These are phyloP conservation scores for Blera fallax DNA, from an alignment of 2,888 invertebrate genomes.

Conservation along the genomic window DNA sequence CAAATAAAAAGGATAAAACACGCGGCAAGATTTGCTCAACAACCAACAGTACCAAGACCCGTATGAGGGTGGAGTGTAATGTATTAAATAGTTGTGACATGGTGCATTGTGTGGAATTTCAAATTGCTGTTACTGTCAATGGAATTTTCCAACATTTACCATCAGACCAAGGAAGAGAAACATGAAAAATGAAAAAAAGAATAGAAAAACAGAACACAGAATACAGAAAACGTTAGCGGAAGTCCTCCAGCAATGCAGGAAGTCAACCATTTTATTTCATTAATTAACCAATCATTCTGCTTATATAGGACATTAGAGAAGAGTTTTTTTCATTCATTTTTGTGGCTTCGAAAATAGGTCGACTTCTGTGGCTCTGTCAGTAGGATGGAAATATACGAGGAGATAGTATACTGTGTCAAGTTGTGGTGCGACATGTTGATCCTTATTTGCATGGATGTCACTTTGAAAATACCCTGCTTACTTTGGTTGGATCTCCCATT, in stretches of 20 bases:
- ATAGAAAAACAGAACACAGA: not conserved
- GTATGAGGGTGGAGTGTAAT: not conserved
- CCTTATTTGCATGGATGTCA: slow-evolving; percentile 35
- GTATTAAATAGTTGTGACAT: slow-evolving; percentile 40
- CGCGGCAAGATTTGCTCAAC: not conserved
- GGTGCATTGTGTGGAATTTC: slow-evolving; percentile 47
- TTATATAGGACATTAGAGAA: not conserved
- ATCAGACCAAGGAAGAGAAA: not conserved
- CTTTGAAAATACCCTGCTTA: slow-evolving; percentile 2
- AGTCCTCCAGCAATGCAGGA: not conserved
- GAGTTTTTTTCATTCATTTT: not conserved
- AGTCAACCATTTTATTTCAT: slow-evolving; percentile 51
- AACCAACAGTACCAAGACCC: not conserved
- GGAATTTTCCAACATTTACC: slow-evolving; percentile 23
- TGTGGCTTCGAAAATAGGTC: slow-evolving; percentile 4
- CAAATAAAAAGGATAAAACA: not conserved
- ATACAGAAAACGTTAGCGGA: not conserved
- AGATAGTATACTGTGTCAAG: slow-evolving; percentile 30
- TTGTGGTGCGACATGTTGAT: slow-evolving; percentile 48
- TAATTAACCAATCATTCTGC: slow-evolving; percentile 48
- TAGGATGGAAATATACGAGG: not conserved
- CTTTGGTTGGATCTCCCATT: not conserved
- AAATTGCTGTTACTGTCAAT: slow-evolving; percentile 32
- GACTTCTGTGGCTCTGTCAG: not conserved
- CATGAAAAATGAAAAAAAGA: not conserved